Evolutionary conservation across 1,140 invertebrate species (phyloP).

Genomic region (Dreissena polymorpha): DNA sequence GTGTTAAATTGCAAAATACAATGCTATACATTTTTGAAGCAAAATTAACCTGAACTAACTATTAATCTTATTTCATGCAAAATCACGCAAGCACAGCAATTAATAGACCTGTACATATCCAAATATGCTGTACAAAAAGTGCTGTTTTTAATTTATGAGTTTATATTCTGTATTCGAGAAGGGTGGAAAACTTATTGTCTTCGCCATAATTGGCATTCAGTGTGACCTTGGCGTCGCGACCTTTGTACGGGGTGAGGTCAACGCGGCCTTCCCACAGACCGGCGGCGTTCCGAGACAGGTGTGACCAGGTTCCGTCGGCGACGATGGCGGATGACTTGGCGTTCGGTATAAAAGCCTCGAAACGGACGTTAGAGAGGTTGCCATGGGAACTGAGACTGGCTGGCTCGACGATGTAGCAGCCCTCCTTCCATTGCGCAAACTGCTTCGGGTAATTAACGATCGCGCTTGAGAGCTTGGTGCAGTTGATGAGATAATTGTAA

Average conservation of each 20-base stretch:
- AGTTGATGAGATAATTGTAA: conserved; percentile 75
- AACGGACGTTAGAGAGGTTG: conserved; percentile 60
- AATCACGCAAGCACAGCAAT: no score
- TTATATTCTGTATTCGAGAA: conserved; percentile 49
- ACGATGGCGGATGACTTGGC: conserved; percentile 73
- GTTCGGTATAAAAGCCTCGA: conserved; percentile 67
- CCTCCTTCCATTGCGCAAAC: conserved; percentile 78
- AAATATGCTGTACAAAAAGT: no score
- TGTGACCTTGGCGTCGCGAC: conserved; percentile 63
- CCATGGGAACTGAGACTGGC: conserved; percentile 54
- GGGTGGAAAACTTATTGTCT: conserved; percentile 58
- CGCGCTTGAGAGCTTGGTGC: conserved; percentile 34
- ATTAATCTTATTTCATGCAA: no score
- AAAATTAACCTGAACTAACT: no score
- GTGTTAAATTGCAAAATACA: no score
- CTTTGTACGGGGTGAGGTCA: conserved; percentile 53
- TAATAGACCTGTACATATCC: no score
- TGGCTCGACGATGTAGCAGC: conserved; percentile 73
- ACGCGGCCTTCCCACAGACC: conserved; percentile 71
- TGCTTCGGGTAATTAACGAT: conserved; percentile 72
- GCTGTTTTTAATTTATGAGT: no score
- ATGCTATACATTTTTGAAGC: no score
- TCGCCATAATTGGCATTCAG: conserved; percentile 75
- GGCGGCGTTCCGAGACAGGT: conserved; percentile 63
- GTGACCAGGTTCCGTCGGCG: conserved; percentile 74